Conservation (phyloP, 2,888 invertebrate genomes). For the Agonopterix alstromeriana region DNA sequence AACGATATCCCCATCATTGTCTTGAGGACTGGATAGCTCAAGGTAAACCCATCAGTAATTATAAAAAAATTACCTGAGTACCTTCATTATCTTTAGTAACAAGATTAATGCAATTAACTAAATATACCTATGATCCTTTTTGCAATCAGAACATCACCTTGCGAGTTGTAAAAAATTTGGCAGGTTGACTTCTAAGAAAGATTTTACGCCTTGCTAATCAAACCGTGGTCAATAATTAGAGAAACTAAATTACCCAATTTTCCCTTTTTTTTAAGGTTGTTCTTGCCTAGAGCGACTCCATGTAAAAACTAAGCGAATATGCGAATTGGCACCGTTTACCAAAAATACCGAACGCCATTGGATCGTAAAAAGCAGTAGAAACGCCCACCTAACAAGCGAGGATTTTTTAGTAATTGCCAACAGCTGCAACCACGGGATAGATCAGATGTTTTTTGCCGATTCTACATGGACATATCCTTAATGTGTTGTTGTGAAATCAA, state of each 20-base stretch:
- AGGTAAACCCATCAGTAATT: too few relatives aligned
- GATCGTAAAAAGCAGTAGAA: slow-evolving; percentile 26
- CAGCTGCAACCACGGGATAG: slow-evolving; percentile 40
- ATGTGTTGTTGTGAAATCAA: slow-evolving; percentile 46
- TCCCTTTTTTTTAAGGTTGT: slow-evolving; percentile 14
- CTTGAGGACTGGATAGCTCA: too few relatives aligned
- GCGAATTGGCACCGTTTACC: slow-evolving; percentile 40
- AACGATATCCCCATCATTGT: too few relatives aligned
- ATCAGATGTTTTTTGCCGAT: slow-evolving; percentile 33
- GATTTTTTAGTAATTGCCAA: slow-evolving; percentile 43
- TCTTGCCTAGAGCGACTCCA: slow-evolving; percentile 19
- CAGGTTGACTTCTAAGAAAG: slow-evolving; percentile 16
- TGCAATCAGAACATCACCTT: not conserved
- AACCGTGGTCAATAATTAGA: slow-evolving; percentile 26
- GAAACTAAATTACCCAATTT: slow-evolving; percentile 22
- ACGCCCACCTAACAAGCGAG: slow-evolving; percentile 47
- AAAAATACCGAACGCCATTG: slow-evolving; percentile 36
- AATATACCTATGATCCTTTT: too few relatives aligned
- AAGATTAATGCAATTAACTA: too few relatives aligned
- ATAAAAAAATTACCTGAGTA: too few relatives aligned
- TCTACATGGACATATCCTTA: slow-evolving; percentile 37
- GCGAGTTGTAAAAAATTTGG: not conserved
- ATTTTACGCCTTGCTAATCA: slow-evolving; percentile 18
- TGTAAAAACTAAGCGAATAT: slow-evolving; percentile 6
- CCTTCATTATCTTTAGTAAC: too few relatives aligned